Evolutionary conservation across 2,113 vertebrate genomes (phyloP).

Genomic region (Polypterus senegalus): DNA sequence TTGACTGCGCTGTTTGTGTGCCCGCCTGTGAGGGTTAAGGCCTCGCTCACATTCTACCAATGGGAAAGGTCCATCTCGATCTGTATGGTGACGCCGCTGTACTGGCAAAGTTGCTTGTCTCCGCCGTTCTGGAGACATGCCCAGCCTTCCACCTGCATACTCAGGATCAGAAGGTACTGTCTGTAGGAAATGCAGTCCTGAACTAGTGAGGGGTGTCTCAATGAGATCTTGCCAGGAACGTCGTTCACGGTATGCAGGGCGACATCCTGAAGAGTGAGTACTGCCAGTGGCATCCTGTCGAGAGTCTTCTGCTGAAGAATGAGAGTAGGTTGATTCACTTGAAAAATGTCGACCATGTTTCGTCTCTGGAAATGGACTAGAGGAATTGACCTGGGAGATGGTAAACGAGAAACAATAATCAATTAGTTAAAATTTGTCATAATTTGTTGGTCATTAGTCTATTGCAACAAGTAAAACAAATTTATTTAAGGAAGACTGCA

Average conservation of each 20-base stretch:
- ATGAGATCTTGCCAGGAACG: slow-evolving; percentile 77
- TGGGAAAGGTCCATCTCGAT: slow-evolving; percentile 76
- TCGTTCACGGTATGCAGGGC: slow-evolving; percentile 58
- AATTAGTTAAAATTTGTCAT: no score
- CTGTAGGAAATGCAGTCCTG: slow-evolving; percentile 78
- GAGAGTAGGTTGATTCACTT: slow-evolving; percentile 73
- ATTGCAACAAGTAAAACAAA: no score
- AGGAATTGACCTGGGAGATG: slow-evolving; percentile 61
- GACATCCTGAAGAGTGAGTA: slow-evolving; percentile 54
- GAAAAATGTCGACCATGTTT: slow-evolving; percentile 67
- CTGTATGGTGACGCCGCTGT: slow-evolving; percentile 53
- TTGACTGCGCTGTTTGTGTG: slow-evolving; percentile 72
- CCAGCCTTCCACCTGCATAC: slow-evolving; percentile 30
- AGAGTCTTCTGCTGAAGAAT: slow-evolving; percentile 65
- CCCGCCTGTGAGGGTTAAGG: slow-evolving; percentile 42
- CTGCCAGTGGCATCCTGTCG: slow-evolving; percentile 37
- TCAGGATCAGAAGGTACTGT: slow-evolving; percentile 53
- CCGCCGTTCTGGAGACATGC: slow-evolving; percentile 59
- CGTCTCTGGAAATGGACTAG: slow-evolving; percentile 72
- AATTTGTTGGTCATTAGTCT: no score
- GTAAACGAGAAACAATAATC: not conserved
- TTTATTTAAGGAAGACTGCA: no score
- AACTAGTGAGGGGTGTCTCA: slow-evolving; percentile 62
- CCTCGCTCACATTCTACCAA: slow-evolving; percentile 57
- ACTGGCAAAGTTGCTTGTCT: slow-evolving; percentile 64